These are phyloP conservation scores for Drosophila aldrichi DNA, from an alignment of 2,888 invertebrate genomes.

Conservation along the genomic window DNA sequence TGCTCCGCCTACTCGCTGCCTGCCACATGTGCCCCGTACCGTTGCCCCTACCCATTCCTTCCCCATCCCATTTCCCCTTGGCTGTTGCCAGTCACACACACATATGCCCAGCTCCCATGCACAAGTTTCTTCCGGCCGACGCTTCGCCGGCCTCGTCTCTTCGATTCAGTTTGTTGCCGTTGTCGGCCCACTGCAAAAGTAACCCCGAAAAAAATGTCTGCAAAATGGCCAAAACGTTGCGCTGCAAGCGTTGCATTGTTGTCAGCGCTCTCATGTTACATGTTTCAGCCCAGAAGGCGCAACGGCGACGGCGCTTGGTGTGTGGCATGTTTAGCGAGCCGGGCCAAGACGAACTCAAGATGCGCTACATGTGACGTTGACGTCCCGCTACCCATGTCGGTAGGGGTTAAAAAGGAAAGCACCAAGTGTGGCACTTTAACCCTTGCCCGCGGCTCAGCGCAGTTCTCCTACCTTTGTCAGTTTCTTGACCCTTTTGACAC, in stretches of 20 bases:
- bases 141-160: conserved; percentile 30
- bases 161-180: conserved; percentile 15
- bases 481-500: conserved; percentile 39
- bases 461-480: conserved; percentile 42
- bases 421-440: conserved; percentile 29
- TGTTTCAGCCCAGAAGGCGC: conserved; percentile 39
- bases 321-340: conserved; percentile 56
- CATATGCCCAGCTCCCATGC: conserved; percentile 20
- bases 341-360: conserved; percentile 47
- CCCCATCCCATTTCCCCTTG: conserved; percentile 2
- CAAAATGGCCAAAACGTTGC: conserved; percentile 68
- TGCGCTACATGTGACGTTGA: conserved; percentile 44
- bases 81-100: neutral
- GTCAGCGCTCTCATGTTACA: conserved; percentile 73
- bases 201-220: conserved; percentile 51
- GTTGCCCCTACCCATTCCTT: conserved; percentile 1
- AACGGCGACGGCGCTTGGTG: conserved; percentile 65
- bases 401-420: too few species aligned
- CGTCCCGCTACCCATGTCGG: neutral
- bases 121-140: conserved; percentile 68
- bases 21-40: conserved; percentile 55
- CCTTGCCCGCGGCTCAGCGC: conserved; percentile 22
- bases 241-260: conserved; percentile 69
- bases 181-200: conserved; percentile 43
- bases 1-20: conserved; percentile 78